Evolutionary conservation across 2,113 vertebrate species (phyloP).

Genomic region (Camarhynchus parvulus): DNA sequence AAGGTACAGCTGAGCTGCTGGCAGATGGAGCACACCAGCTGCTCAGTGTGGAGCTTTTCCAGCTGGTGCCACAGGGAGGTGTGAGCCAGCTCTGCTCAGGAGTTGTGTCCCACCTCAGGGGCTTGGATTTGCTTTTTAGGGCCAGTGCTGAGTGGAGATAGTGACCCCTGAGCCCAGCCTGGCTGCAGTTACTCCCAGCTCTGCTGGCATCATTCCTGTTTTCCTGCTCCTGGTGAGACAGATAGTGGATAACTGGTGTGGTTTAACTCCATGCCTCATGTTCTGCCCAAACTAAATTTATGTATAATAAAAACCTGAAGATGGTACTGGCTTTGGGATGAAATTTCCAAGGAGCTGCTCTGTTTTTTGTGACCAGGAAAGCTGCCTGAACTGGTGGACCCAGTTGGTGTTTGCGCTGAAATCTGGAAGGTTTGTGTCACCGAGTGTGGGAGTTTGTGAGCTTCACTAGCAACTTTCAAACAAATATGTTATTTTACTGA

Average conservation of each 20-base stretch:
- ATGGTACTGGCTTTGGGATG: background rate
- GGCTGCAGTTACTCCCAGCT: background rate
- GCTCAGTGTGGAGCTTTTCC: background rate
- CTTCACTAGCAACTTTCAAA: background rate
- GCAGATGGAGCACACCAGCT: constrained; percentile 4
- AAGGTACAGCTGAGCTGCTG: background rate
- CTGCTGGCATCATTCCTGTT: background rate
- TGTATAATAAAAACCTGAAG: rapidly evolving
- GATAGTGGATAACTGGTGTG: background rate
- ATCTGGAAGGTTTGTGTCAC: background rate
- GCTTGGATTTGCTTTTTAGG: background rate
- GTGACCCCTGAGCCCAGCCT: background rate
- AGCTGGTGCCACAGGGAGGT: background rate
- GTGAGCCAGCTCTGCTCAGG: background rate
- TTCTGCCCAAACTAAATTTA: background rate
- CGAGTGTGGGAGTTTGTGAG: background rate
- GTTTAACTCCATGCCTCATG: background rate
- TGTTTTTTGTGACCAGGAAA: background rate
- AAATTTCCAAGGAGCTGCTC: background rate
- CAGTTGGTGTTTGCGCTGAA: background rate
- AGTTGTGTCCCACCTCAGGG: background rate
- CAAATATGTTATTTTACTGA: background rate
- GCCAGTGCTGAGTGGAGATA: background rate
- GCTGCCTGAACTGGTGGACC: background rate
- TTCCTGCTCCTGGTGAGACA: background rate